A percentile compares a stretch with the other conserved stretches of the same genome.
phyloP scores from a whole-genome alignment of 2,797 vertebrate genomes.

The Sebastolobus altivelis region DNA sequence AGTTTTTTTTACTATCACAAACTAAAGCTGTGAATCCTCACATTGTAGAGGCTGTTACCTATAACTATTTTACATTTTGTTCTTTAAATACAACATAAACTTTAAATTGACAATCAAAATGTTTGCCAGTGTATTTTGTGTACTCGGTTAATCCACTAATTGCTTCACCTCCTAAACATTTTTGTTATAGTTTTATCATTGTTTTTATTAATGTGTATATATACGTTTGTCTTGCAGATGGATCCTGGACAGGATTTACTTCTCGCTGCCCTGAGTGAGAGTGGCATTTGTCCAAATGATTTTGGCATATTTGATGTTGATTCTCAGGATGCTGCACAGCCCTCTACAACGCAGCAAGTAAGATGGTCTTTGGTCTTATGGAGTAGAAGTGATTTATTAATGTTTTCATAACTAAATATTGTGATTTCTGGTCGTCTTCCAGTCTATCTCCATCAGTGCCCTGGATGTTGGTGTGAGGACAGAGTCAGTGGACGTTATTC shows the following conservation, averaged over 20 bases:
- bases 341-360: constrained; percentile 91
- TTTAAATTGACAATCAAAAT: background rate
- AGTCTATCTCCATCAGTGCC: constrained; percentile 92
- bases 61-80: background rate
- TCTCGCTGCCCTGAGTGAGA: constrained; percentile 98
- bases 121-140: background rate
- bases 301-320: constrained; percentile 92
- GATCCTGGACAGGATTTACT: constrained; percentile 99
- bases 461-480: constrained; percentile 90
- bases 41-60: background rate
- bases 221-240: constrained; percentile 85
- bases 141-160: background rate
- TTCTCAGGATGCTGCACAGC: constrained; percentile 88
- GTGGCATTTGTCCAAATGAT: constrained; percentile 98
- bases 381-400: background rate
- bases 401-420: background rate
- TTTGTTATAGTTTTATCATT: background rate
- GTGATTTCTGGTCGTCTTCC: constrained; percentile 45
- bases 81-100: too few species aligned
- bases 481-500: constrained; percentile 86
- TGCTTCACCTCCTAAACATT: background rate
- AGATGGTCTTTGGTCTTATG: constrained; percentile 29
- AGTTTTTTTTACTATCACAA: background rate
- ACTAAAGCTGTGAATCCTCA: background rate
- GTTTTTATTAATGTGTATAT: background rate